Base-by-base conservation (phyloP, 2,888 invertebrate genomes). In the Carcina quercana region DNA sequence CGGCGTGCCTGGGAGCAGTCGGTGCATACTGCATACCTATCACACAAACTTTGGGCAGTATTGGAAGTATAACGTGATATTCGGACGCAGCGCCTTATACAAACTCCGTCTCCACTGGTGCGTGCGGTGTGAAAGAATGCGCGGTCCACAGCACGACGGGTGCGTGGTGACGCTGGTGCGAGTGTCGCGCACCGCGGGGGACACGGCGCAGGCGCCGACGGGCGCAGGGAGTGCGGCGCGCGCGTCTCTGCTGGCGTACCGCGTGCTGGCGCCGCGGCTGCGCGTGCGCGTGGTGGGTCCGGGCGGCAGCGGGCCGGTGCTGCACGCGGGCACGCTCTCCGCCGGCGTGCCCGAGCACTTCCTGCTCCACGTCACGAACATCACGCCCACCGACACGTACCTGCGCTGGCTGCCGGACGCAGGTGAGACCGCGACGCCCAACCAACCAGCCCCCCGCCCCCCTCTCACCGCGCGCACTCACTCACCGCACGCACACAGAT, bases 201-300 rank as follows among this genome's bases (percentile, higher is more conserved):
- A 15, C 17, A 17, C 17, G 17, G 5, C 5, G 32, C 35, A 25
- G 22, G 40, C 31, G 13, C 31, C 40, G 5, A 13, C 32, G 12
- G 38, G 37, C 11, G 42, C 50, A 3, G 61, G 42, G 3, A 25
- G 28, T 5, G 38, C 45, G 14, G 64, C 57, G 25, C 56, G 70
- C 34, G 66, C 66, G 1, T 14, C 65, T 2, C 59, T 74, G 5
- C 31, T 72, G 2, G 46, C 53, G 2, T 70, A 65, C 54, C 59
- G 74, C 32, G 71, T 73, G 47, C 55, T 76, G n/a, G 67, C 69
- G 35, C 75, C 78, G 15, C 42, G 50, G 0, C 37, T 76, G 6
- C 20, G 54, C 32, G 40, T 75, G 33, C 52, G 68, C 1, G 53
- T 57, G 3, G 11, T 62, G 14, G 73, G 63, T 34, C 15, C 15